Percentiles rank a stretch among this genome's conserved stretches.
Conservation (phyloP, 2,113 vertebrate genomes). For the Steatornis caripensis region DNA sequence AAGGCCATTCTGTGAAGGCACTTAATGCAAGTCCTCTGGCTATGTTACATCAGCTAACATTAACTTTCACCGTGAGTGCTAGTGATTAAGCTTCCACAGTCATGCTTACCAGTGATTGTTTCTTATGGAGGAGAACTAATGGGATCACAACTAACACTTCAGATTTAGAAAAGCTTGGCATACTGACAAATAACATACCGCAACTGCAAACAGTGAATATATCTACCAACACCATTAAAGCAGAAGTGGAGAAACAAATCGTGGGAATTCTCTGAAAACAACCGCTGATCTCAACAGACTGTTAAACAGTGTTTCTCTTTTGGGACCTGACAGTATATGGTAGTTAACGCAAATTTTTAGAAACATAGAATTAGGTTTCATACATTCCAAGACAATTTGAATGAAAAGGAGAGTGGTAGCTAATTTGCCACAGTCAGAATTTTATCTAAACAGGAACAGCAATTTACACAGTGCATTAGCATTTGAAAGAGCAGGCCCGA, state of each 20-base stretch:
- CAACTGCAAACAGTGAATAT: background rate
- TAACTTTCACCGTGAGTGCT: background rate
- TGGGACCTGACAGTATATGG: background rate
- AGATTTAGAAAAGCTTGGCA: background rate
- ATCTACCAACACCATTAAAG: background rate
- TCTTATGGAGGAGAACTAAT: background rate
- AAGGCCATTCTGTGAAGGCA: background rate
- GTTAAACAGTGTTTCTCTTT: slow-evolving; percentile 20
- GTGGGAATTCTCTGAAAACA: slow-evolving; percentile 3
- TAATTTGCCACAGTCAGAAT: slow-evolving; percentile 44
- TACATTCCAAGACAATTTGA: slow-evolving; percentile 24
- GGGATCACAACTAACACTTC: slow-evolving; percentile 18
- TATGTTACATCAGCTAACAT: background rate
- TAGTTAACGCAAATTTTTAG: background rate
- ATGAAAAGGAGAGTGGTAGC: slow-evolving; percentile 50
- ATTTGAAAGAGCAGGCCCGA: slow-evolving; percentile 36
- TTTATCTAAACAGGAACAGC: slow-evolving; percentile 52
- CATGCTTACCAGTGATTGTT: background rate
- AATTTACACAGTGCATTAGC: slow-evolving; percentile 41
- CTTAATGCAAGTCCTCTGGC: background rate
- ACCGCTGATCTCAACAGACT: slow-evolving; percentile 18
- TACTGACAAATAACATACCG: background rate
- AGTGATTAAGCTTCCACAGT: slow-evolving; percentile 2
- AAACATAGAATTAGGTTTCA: slow-evolving; percentile 34
- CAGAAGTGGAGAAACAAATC: background rate